Evolutionary conservation across 2,797 vertebrate genomes (phyloP).

Genomic region (Podarcis lilfordi): DNA sequence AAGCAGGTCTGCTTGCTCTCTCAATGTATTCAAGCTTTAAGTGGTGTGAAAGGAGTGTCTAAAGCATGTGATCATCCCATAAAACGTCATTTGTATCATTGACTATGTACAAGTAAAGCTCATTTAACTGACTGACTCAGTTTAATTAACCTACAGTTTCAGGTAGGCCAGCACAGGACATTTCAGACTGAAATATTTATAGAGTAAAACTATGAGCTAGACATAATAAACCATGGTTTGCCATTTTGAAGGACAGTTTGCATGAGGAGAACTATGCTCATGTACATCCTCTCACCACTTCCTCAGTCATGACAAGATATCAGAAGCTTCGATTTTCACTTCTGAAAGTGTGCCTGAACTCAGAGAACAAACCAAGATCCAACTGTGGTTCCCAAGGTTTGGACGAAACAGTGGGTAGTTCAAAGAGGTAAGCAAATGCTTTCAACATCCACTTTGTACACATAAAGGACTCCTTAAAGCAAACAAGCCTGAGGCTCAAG

Average conservation of each 20-base stretch:
- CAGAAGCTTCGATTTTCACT: background rate
- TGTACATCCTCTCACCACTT: background rate
- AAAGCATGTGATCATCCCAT: background rate
- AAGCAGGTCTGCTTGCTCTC: background rate
- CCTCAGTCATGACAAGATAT: background rate
- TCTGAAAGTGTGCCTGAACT: background rate
- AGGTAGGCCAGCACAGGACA: background rate
- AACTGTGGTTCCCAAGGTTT: background rate
- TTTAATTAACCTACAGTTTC: background rate
- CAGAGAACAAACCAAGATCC: background rate
- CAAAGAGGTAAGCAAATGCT: background rate
- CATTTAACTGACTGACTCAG: background rate
- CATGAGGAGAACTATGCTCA: background rate
- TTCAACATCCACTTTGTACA: background rate
- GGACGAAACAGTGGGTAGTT: background rate
- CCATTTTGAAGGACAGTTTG: background rate
- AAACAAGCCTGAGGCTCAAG: background rate
- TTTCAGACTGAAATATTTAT: background rate
- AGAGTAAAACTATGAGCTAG: background rate
- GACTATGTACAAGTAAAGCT: background rate
- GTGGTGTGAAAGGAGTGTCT: background rate
- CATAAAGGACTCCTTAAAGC: background rate
- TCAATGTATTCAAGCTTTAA: background rate
- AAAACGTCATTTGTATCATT: background rate
- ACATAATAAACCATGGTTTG: background rate